Conservation (phyloP, 2,888 invertebrate species). For the Diabrotica balteata region DNA sequence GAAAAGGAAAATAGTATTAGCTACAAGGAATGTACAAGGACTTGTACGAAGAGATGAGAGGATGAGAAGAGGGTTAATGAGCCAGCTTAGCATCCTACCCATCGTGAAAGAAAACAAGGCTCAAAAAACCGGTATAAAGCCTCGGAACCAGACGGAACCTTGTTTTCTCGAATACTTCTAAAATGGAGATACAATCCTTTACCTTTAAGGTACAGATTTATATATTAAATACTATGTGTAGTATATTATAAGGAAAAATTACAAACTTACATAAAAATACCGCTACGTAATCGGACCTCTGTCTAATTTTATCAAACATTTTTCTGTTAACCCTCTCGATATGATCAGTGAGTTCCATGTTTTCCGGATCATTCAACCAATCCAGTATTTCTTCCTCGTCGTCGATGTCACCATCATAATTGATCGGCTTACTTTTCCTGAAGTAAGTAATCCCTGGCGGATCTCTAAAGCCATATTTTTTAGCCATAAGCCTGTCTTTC, state of each 20-base stretch:
- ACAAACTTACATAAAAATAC: slow-evolving; percentile 88
- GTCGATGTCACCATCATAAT: slow-evolving; percentile 92
- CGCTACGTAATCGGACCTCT: slow-evolving; percentile 87
- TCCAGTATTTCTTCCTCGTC: slow-evolving; percentile 89
- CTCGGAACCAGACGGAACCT: too few relatives aligned
- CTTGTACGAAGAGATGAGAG: too few relatives aligned
- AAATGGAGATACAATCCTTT: too few relatives aligned
- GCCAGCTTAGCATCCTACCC: too few relatives aligned
- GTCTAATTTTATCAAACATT: slow-evolving; percentile 91
- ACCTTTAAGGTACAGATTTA: too few relatives aligned
- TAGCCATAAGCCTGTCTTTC: slow-evolving; percentile 88
- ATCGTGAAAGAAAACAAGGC: too few relatives aligned
- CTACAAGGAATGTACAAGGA: too few relatives aligned
- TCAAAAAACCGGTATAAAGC: too few relatives aligned
- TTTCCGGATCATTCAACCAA: slow-evolving; percentile 92
- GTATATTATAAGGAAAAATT: slow-evolving; percentile 23
- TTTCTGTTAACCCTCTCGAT: slow-evolving; percentile 91
- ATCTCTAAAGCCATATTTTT: slow-evolving; percentile 88
- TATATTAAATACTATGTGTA: too few relatives aligned
- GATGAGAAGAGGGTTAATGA: too few relatives aligned
- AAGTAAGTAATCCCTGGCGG: slow-evolving; percentile 92
- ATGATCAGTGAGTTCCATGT: slow-evolving; percentile 92
- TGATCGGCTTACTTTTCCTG: slow-evolving; percentile 86
- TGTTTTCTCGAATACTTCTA: too few relatives aligned
- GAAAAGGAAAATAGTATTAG: too few relatives aligned